Evolutionary conservation across 2,797 vertebrate genomes (phyloP).

Genomic region (Leptoclinus maculatus): DNA sequence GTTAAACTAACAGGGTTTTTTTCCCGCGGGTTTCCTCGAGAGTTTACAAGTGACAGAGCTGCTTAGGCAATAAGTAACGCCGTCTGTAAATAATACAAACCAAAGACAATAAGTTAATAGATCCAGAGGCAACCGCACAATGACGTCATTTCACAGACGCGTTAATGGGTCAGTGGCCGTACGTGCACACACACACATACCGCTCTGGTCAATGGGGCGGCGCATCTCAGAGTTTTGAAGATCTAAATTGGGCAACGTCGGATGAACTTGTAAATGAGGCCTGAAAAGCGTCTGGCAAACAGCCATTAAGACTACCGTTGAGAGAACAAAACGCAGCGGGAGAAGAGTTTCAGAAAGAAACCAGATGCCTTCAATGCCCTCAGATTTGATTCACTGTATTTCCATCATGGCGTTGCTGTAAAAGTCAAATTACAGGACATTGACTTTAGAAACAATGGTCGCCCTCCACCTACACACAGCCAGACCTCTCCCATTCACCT

Average conservation of each 20-base stretch:
- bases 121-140: not conserved
- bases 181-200: not conserved
- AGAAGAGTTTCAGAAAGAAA: conserved; percentile 18
- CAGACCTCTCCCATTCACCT: conserved; percentile 36
- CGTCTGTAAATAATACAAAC: not conserved
- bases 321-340: conserved; percentile 6
- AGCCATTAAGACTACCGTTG: not conserved
- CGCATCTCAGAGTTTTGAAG: conserved; percentile 2
- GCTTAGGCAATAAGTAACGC: not conserved
- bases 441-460: not conserved
- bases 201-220: conserved; percentile 11
- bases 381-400: conserved; percentile 15
- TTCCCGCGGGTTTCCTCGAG: not conserved
- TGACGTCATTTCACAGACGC: conserved; percentile 12
- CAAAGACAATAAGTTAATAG: not conserved
- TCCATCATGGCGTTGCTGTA: not conserved
- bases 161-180: conserved; percentile 18
- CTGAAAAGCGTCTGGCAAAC: conserved; percentile 28
- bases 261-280: conserved; percentile 56
- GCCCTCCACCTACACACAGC: conserved; percentile 4
- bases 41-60: not conserved
- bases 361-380: conserved; percentile 2
- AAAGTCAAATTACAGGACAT: conserved; percentile 5
- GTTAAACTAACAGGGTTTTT: not conserved
- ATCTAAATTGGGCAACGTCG: conserved; percentile 42